A percentile compares a stretch with the other conserved stretches of the same genome.
phyloP scores from a whole-genome alignment of 2,113 vertebrate species.

The Gallinago media region DNA sequence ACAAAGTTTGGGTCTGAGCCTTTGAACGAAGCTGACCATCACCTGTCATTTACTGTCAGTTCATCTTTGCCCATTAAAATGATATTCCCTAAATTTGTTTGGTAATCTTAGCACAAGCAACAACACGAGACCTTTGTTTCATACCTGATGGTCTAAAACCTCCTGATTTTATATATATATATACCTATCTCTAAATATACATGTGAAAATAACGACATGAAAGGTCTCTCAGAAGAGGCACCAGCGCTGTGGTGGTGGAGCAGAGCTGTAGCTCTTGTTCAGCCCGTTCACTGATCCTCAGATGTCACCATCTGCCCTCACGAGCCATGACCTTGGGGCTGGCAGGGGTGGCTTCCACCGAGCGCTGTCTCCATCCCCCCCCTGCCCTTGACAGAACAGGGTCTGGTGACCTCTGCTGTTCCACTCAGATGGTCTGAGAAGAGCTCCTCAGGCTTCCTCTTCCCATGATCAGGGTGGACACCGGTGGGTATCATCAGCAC shows the following conservation, averaged over 20 bases:
- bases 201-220: neutral
- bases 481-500: neutral
- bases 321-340: fast-evolving
- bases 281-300: fast-evolving
- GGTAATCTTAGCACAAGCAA: neutral
- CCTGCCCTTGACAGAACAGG: neutral
- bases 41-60: neutral
- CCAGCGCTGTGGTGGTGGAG: fast-evolving
- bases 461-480: neutral
- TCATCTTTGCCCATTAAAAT: neutral
- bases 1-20: neutral
- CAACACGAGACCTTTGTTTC: neutral
- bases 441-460: no score
- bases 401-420: no score
- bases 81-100: no score
- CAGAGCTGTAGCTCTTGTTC: neutral
- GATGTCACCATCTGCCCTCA: fast-evolving
- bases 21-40: neutral
- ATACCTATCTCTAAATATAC: no score
- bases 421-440: neutral
- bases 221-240: neutral
- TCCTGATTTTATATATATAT: neutral
- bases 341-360: fast-evolving
- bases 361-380: neutral
- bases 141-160: neutral